Percentiles rank a stretch among this genome's conserved stretches.
Conservation (phyloP, 2,797 vertebrate genomes). For the Muraenolepis orangiensis region DNA sequence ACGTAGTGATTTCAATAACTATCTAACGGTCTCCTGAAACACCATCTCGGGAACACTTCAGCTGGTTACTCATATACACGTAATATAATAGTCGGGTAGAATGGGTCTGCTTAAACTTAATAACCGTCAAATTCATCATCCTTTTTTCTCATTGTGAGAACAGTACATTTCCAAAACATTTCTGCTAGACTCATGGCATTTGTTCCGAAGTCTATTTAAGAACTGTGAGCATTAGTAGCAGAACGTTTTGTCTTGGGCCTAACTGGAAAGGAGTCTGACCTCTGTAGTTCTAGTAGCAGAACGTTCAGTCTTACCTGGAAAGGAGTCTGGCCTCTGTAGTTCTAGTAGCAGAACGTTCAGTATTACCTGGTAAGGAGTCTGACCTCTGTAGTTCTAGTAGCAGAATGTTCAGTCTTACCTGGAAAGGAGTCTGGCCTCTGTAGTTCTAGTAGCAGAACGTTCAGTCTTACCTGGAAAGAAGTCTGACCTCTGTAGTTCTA, state of each 20-base stretch:
- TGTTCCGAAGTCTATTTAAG: neutral
- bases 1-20: neutral
- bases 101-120: neutral
- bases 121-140: neutral
- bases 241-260: constrained; percentile 10
- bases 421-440: constrained; percentile 84
- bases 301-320: no score
- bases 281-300: constrained; percentile 85
- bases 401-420: no score
- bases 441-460: no score
- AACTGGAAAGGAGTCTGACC: constrained; percentile 88
- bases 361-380: constrained; percentile 88
- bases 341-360: no score
- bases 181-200: no score
- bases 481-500: constrained; percentile 86
- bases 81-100: neutral
- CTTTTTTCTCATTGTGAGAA: no score
- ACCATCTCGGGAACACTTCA: neutral
- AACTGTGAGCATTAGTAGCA: neutral
- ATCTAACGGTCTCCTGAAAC: neutral
- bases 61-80: neutral
- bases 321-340: constrained; percentile 83
- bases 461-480: constrained; percentile 88
- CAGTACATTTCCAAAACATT: no score
- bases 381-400: constrained; percentile 85